These are phyloP conservation scores for Andrena flavipes DNA, from an alignment of 2,888 invertebrate species.

Conservation along the genomic window DNA sequence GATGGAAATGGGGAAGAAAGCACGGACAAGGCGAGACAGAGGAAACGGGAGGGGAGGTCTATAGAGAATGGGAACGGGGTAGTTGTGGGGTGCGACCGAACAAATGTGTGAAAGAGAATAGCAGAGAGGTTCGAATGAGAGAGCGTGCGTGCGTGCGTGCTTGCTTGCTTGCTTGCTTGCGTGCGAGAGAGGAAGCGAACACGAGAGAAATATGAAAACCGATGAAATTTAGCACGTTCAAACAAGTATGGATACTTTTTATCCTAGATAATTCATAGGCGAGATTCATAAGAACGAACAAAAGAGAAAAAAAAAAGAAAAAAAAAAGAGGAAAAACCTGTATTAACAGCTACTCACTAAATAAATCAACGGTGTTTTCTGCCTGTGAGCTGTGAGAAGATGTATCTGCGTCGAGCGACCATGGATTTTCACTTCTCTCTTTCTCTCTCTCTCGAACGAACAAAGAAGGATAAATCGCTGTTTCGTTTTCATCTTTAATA, in stretches of 20 bases:
- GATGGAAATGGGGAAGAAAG: conserved; percentile 43
- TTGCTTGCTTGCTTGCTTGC: conserved; percentile 17
- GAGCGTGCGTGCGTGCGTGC: background rate
- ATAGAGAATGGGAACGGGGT: background rate
- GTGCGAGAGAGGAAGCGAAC: conserved; percentile 67
- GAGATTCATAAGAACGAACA: conserved; percentile 72
- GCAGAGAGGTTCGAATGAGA: conserved; percentile 7
- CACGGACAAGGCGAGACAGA: background rate
- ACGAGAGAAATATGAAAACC: conserved; percentile 52
- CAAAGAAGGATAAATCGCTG: conserved; percentile 42
- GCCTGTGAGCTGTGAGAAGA: conserved; percentile 79
- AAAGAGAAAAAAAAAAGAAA: conserved; percentile 73
- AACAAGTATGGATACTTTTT: conserved; percentile 82
- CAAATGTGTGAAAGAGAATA: conserved; percentile 83
- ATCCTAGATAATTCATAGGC: conserved; percentile 84
- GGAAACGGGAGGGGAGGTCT: background rate
- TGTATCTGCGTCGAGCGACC: conserved; percentile 75
- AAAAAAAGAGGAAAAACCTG: conserved; percentile 73
- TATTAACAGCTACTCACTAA: conserved; percentile 81
- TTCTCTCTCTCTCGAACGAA: conserved; percentile 28
- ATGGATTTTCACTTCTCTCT: conserved; percentile 57
- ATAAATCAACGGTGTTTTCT: conserved; percentile 84
- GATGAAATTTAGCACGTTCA: conserved; percentile 73
- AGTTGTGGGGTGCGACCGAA: background rate
- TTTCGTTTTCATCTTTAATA: conserved; percentile 61